A percentile compares a stretch with the other conserved stretches of the same genome.
Evolutionary conservation across 2,113 vertebrate species (phyloP).

Genomic region (Archilochus colubris): DNA sequence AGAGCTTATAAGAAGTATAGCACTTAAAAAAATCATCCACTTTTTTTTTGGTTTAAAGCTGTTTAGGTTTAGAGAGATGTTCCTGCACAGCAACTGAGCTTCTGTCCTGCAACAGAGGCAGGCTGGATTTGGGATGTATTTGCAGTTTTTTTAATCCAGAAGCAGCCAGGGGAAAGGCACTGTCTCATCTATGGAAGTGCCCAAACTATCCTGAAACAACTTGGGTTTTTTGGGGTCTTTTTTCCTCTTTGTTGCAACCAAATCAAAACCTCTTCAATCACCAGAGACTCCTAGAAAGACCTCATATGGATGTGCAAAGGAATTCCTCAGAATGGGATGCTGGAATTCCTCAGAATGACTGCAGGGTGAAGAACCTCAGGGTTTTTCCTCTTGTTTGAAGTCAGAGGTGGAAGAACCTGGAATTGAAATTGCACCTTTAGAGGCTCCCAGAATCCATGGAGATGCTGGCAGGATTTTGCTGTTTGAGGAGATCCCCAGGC

Average conservation of each 20-base stretch:
- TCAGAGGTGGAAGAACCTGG: neutral
- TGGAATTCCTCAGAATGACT: neutral
- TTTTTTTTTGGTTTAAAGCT: neutral
- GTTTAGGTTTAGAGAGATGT: neutral
- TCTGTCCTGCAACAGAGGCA: neutral
- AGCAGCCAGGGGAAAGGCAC: neutral
- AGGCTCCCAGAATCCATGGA: neutral
- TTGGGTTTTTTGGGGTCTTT: neutral
- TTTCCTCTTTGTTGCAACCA: neutral
- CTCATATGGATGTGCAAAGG: accelerated
- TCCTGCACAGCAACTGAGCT: neutral
- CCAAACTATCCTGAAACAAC: neutral
- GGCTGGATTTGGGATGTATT: neutral
- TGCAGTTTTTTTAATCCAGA: neutral
- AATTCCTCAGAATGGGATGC: neutral
- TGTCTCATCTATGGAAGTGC: accelerated
- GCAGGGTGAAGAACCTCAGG: neutral
- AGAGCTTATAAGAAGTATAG: neutral
- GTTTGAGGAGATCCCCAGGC: neutral
- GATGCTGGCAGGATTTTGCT: neutral
- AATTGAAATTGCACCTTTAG: neutral
- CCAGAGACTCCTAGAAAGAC: neutral
- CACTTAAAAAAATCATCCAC: neutral
- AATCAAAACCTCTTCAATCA: neutral
- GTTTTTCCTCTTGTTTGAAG: neutral